phyloP scores from a whole-genome alignment of 2,113 vertebrate species.

The pig (Sus scrofa) region DNA sequence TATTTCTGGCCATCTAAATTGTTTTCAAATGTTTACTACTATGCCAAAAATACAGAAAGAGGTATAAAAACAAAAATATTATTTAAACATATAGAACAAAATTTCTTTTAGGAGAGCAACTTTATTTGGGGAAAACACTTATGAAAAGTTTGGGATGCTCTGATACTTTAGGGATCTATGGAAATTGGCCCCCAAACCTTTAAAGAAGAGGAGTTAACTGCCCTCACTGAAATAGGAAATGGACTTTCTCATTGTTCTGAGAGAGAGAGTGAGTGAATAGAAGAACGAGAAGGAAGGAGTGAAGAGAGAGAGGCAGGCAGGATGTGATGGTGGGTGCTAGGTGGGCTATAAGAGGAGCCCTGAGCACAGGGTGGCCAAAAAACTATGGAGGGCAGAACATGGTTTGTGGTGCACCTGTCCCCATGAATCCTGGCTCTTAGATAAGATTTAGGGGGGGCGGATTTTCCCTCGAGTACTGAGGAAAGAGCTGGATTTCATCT shows the following conservation, averaged over 20 bases:
- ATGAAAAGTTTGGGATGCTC: neutral
- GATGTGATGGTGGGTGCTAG: neutral
- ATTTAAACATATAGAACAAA: neutral
- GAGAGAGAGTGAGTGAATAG: neutral
- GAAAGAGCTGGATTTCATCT: neutral
- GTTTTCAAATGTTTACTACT: neutral
- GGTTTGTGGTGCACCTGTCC: neutral
- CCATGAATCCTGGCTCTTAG: neutral
- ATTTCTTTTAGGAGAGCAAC: neutral
- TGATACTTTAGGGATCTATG: neutral
- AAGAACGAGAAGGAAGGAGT: neutral
- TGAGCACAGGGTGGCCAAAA: neutral
- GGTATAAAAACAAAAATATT: neutral
- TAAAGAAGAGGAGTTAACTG: neutral
- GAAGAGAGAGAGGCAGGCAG: neutral
- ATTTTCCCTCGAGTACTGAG: neutral
- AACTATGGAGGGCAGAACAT: neutral
- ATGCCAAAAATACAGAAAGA: neutral
- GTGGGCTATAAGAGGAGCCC: neutral
- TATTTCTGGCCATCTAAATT: neutral
- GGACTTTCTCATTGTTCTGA: neutral
- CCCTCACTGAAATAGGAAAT: neutral
- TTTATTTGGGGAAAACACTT: neutral
- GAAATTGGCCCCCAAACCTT: neutral
- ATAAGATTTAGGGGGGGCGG: neutral